These are phyloP conservation scores for Xylocopa sonorina DNA, from an alignment of 1,140 invertebrate genomes.

Conservation along the genomic window DNA sequence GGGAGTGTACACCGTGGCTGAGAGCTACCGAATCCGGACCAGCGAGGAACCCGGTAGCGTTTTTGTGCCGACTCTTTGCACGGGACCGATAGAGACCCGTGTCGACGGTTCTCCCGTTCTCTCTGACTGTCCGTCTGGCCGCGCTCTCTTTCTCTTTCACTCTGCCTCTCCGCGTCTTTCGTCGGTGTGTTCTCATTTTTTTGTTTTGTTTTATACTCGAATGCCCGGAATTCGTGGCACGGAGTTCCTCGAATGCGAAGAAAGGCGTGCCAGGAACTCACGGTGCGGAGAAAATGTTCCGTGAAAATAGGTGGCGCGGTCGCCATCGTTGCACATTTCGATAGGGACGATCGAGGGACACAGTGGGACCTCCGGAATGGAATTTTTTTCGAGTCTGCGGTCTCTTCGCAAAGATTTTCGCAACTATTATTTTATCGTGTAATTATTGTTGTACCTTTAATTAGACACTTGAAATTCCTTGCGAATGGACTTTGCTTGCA, in stretches of 20 bases:
- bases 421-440: background rate
- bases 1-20: conserved; percentile 11
- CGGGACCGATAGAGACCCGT: conserved; percentile 28
- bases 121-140: background rate
- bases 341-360: background rate
- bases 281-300: conserved; percentile 25
- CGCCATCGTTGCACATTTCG: background rate
- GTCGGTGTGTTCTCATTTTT: background rate
- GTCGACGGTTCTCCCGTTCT: background rate
- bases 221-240: conserved; percentile 30
- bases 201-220: conserved; percentile 19
- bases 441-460: no score
- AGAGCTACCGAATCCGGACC: conserved; percentile 40
- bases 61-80: conserved; percentile 22
- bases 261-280: conserved; percentile 31
- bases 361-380: background rate
- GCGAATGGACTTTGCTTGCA: no score
- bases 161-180: no score
- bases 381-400: background rate
- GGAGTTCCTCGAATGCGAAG: conserved; percentile 34
- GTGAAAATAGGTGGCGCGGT: conserved; percentile 34
- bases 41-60: conserved; percentile 46
- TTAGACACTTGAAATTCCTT: no score
- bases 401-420: background rate
- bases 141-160: background rate